Base-by-base conservation (phyloP, 2,797 vertebrate genomes). In the Triplophysa bombifrons region DNA sequence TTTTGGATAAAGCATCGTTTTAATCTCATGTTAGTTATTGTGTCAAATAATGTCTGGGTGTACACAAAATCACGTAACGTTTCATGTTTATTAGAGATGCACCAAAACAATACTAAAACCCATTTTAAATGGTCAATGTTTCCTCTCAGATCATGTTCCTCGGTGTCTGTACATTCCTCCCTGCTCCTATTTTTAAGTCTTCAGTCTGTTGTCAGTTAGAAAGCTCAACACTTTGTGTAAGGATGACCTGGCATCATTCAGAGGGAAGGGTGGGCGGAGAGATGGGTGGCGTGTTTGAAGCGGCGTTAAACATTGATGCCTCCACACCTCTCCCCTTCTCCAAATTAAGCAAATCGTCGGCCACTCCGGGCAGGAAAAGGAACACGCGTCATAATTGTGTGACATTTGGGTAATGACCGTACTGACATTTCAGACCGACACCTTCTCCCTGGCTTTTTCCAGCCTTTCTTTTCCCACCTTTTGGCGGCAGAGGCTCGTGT, bases 391-490 rank as follows among this genome's bases (percentile, higher is more conserved):
- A 87, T 87, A 83, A 87, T 85, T 72, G 80, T 84, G 84, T 90
- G 90, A 89, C 89, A 90, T 91, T 90, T 90, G 88, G 85, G 83
- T 90, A 90, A 91, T 88, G 84, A 87, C 88, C 87, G 81, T 77
- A 76, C 66, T 89, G 89, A 89, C 89, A 89, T 91, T 90, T 90
- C 76, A 86, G 82, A 87, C 78, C 79, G 89, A 88, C 87, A 87
- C 86, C 87, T 86, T 85, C 83, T 82, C 74, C 82, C 70, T 83
- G 65, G 68, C 73, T 82, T 84, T 84, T 73, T 77, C 76, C 64
- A 71, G 69, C 73, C 55, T 84, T 82, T 83, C 80, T 78, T 79
- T 76, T 79, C 83, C 78, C 79, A 85, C 73, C 82, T 78, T 76
- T 79, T 70, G 80, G 80, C 64, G 22, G 80, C 75, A 64, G 56